Conservation (phyloP, 2,888 invertebrate species). For the Dorcus parallelipipedus region DNA sequence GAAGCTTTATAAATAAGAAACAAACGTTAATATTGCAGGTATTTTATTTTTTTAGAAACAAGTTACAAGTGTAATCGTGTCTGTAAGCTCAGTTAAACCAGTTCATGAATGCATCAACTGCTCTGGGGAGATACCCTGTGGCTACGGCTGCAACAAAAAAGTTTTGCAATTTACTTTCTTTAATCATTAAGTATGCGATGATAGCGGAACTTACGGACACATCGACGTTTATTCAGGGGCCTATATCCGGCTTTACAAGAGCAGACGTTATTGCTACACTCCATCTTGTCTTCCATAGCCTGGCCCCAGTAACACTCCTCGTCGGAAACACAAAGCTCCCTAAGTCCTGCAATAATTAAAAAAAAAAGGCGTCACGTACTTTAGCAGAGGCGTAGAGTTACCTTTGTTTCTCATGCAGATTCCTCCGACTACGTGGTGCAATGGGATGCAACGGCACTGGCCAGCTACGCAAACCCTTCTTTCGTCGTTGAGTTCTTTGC, state of each 20-base stretch:
- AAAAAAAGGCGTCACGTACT: not conserved
- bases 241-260: slow-evolving; percentile 4
- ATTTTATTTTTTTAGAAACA: too few species aligned
- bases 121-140: too few species aligned
- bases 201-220: too few species aligned
- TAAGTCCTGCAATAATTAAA: not conserved
- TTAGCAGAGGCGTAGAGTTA: not conserved
- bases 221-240: too few species aligned
- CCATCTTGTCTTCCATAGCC: not conserved
- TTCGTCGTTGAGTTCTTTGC: not conserved
- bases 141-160: too few species aligned
- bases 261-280: not conserved
- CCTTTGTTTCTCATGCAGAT: slow-evolving; percentile 1
- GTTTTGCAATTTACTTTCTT: too few species aligned
- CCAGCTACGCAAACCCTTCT: not conserved
- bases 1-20: too few species aligned
- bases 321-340: not conserved
- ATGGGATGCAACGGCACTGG: not conserved
- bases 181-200: too few species aligned
- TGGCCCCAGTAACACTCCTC: slow-evolving; percentile 5
- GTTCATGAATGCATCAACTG: too few species aligned
- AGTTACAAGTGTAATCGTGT: too few species aligned
- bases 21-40: too few species aligned
- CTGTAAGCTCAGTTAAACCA: too few species aligned
- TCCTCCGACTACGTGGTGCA: not conserved